Base-by-base conservation (phyloP, 2,888 invertebrate species). In the Drosophila melanocephala region DNA sequence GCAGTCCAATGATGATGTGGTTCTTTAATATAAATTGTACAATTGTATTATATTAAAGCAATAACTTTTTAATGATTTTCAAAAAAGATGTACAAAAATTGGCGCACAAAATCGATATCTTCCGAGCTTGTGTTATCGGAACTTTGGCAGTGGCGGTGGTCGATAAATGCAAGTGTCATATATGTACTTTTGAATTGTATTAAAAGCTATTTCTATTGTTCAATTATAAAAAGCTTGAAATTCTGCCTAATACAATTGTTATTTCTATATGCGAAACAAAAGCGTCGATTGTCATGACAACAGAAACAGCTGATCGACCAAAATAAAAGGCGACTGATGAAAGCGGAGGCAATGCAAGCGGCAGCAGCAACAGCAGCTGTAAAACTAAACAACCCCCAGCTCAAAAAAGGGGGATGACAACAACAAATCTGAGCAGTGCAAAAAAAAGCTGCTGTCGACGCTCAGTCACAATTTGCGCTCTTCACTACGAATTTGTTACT, bases 1-100 rank as follows among this genome's bases (percentile, higher is more conserved):
- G 52, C 71, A 78, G 44, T 28, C 79, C 3, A 75, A 67, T 39
- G 82, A 84, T n/a, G 82, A 78, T 57, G 72, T 79, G 19, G 59
- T 77, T 26, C 62, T 66, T 60, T 73, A 78, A 56, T 9, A 28
- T 3, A 50, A 26, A 22, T n/a, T 1, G 28, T 57, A 14, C 14
- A 30, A 42, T 44, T 33, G 30, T 6, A 44, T 42, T 3, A 30
- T 28, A 55, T 32, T 12, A 32, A 51, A 61, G 9, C n/a, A 51
- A 16, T 3, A 22, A 22, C 7, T 14, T 33, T 33, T 55, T 19
- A 9, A 47, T 16, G 4, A 28, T 19, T 19, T 57, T 57, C 39
- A 39, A n/a, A 57, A 28, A 28, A 14, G 1, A 57, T 0, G 52
- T 56, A 39, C 39, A 50, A 58, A 58, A 58, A 32, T 52, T 65